Conservation (phyloP, 2,113 vertebrate genomes). For the Protomyctophum bolini region DNA sequence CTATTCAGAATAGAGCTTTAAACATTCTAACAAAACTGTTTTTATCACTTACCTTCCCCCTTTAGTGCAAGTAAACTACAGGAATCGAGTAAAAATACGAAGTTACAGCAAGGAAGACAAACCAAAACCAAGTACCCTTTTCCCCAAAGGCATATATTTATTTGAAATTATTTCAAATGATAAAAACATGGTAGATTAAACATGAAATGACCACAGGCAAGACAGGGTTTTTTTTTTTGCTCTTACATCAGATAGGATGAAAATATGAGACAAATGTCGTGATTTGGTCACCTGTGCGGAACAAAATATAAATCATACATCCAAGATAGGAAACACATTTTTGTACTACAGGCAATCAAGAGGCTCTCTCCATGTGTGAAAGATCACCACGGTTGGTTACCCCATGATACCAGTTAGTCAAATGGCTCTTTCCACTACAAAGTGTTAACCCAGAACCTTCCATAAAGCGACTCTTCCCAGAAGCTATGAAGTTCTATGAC, state of each 20-base stretch:
- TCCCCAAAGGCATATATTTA: conserved; percentile 69
- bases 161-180: conserved; percentile 71
- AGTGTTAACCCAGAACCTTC: too few species aligned
- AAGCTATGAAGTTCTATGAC: too few species aligned
- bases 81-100: background rate
- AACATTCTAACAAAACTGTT: too few species aligned
- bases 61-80: background rate
- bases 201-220: conserved; percentile 55
- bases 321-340: conserved; percentile 21
- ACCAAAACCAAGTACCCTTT: conserved; percentile 41
- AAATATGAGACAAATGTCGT: conserved; percentile 38
- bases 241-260: conserved; percentile 47
- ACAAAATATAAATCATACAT: conserved; percentile 11
- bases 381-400: too few species aligned
- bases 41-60: too few species aligned
- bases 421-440: too few species aligned
- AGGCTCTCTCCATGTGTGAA: too few species aligned
- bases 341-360: too few species aligned
- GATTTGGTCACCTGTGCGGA: conserved; percentile 39
- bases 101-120: background rate
- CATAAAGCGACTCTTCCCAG: too few species aligned
- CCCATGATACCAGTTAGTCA: too few species aligned
- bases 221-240: conserved; percentile 43
- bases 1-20: too few species aligned
- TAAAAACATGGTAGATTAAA: conserved; percentile 75